Base-by-base conservation (phyloP, 2,888 invertebrate species). In the Caradrina clavipalpis region DNA sequence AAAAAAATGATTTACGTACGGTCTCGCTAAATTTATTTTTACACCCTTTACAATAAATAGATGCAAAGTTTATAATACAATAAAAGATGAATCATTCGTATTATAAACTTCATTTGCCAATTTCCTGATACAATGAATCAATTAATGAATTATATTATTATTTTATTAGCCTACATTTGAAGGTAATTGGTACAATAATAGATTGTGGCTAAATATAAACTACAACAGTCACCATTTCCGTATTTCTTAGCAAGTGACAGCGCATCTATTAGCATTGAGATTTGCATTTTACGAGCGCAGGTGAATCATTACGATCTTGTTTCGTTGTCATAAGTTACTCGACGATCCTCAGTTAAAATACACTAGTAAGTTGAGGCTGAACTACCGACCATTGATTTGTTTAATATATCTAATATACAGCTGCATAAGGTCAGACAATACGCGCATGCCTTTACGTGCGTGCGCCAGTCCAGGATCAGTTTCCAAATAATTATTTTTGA, bases 61-160 rank as follows among this genome's bases (percentile, higher is more conserved):
- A 13, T 15, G 10, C 22, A 17, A 42, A 0, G 49, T 45, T 50
- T 31, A 10, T 49, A 51, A 54, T 49, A 54, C 42, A 67, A 55
- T 58, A 51, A 68, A 59, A 19, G 35, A 31, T 80, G 76, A 77
- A 19, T 77, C 70, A 79, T 55, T 47, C 11, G 8, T 63, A 11
- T 22, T 59, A 2, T 74, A 49, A 63, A 60, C 54, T 59, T 17
- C 31, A 62, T n/a, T 42, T 65, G 80, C 80, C 77, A 80, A 80
- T 69, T 75, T 69, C 67, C 50, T 59, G 31, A 22, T 50, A 19
- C 64, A 66, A 57, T 73, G 57, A 77, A 61, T 69, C 58, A 73
- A 75, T 79, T 57, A 59, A 59, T 62, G 35, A 53, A 62, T 59
- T 49, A 55, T 49, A n/a, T 55, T 51, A 42, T 54, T 75, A 57